Percentiles rank a stretch among this genome's conserved stretches.
These are phyloP conservation scores for Spea hammondii DNA, from an alignment of 2,797 vertebrate species.

Conservation along the genomic window DNA sequence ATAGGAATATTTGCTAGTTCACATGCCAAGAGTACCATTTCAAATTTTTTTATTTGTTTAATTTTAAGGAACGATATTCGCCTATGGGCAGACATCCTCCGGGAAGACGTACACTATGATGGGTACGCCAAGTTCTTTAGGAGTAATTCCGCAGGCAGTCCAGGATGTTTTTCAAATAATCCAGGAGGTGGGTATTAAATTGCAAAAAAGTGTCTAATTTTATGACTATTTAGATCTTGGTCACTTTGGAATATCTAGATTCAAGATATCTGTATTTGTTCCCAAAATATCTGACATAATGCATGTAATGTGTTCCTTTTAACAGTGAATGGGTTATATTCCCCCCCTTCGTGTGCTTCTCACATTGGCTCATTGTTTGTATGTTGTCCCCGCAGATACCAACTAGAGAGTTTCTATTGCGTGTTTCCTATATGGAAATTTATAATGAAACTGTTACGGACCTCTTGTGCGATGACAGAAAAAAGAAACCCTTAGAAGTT, in stretches of 20 bases:
- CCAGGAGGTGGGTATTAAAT: slow-evolving; percentile 72
- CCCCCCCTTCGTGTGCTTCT: too few species aligned
- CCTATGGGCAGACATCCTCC: slow-evolving; percentile 93
- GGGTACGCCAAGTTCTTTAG: slow-evolving; percentile 74
- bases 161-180: slow-evolving; percentile 89
- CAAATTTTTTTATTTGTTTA: slow-evolving; percentile 23
- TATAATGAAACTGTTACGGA: slow-evolving; percentile 95
- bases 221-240: not conserved
- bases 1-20: too few species aligned
- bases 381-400: slow-evolving; percentile 72
- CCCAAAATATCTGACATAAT: too few species aligned
- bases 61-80: slow-evolving; percentile 91
- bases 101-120: slow-evolving; percentile 98
- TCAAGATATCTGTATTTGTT: too few species aligned
- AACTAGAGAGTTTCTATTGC: slow-evolving; percentile 89
- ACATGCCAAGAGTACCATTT: not conserved
- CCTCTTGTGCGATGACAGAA: slow-evolving; percentile 84
- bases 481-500: slow-evolving; percentile 89
- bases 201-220: not conserved
- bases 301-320: too few species aligned
- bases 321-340: too few species aligned
- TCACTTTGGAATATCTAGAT: not conserved
- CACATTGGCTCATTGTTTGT: too few species aligned
- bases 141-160: slow-evolving; percentile 87
- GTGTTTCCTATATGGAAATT: slow-evolving; percentile 98